These are phyloP conservation scores for Trematomus loennbergii DNA, from an alignment of 2,113 vertebrate genomes.

Conservation along the genomic window DNA sequence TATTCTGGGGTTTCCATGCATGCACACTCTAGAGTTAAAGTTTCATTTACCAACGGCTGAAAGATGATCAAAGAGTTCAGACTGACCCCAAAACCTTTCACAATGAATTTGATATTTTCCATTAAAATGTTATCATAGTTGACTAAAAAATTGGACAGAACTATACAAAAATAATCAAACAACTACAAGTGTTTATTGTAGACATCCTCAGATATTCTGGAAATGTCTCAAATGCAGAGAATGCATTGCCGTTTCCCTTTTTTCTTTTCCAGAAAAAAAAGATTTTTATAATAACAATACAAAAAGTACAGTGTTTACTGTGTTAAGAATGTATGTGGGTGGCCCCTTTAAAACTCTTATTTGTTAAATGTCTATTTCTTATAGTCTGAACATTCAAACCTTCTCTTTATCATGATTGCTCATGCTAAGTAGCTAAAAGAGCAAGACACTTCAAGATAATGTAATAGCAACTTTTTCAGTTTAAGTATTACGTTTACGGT, in stretches of 20 bases:
- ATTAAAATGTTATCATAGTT: neutral
- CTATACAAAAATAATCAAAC: neutral
- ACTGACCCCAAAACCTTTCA: too few species aligned
- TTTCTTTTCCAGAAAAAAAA: neutral
- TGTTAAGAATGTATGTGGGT: neutral
- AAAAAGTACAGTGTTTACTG: neutral
- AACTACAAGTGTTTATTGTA: neutral
- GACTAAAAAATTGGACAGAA: neutral
- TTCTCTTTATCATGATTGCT: too few species aligned
- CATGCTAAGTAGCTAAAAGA: too few species aligned
- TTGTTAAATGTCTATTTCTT: slow-evolving; percentile 1
- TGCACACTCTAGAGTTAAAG: neutral
- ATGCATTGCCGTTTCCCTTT: neutral
- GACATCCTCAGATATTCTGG: neutral
- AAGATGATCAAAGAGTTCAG: neutral
- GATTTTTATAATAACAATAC: neutral
- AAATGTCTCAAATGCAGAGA: neutral
- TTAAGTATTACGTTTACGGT: too few species aligned
- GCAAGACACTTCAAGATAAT: too few species aligned
- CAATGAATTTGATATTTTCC: neutral
- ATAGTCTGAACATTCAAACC: too few species aligned
- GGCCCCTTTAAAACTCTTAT: neutral
- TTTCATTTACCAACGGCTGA: too few species aligned
- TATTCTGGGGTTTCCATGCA: neutral
- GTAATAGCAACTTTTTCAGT: too few species aligned